These are phyloP conservation scores for Hylaeus anthracinus DNA, from an alignment of 1,140 invertebrate species.

Conservation along the genomic window DNA sequence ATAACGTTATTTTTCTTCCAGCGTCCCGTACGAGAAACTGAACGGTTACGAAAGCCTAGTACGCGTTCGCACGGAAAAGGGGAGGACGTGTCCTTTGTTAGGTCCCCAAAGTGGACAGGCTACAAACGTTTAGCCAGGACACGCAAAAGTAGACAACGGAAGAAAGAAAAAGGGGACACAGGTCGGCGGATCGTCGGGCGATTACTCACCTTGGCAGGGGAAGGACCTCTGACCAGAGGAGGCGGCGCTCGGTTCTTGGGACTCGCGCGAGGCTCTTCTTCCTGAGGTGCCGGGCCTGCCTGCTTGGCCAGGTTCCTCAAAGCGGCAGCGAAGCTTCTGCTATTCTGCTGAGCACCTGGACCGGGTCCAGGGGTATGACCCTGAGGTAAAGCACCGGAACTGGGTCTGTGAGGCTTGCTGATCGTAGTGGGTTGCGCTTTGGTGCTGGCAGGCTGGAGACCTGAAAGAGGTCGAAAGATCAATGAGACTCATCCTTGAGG, in stretches of 20 bases:
- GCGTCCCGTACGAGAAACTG: not conserved
- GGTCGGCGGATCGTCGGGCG: not conserved
- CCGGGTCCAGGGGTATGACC: constrained; percentile 81
- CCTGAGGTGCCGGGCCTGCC: constrained; percentile 83
- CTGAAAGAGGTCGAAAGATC: constrained; percentile 66
- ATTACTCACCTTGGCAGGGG: constrained; percentile 77
- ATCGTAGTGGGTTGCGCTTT: constrained; percentile 76
- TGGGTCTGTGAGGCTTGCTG: constrained; percentile 78
- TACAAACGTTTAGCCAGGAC: not conserved
- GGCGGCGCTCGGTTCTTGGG: constrained; percentile 78
- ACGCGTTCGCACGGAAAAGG: not conserved
- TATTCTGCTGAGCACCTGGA: constrained; percentile 78
- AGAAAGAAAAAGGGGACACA: not conserved
- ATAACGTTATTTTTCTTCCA: not conserved
- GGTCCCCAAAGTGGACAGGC: constrained; percentile 12
- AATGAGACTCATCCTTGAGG: not conserved
- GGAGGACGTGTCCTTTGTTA: constrained; percentile 16
- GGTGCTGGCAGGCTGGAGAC: constrained; percentile 76
- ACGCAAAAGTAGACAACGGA: not conserved
- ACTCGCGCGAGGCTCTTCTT: constrained; percentile 77
- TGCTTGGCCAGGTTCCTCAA: constrained; percentile 91
- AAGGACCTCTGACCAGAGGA: constrained; percentile 77
- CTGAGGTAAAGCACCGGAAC: constrained; percentile 77
- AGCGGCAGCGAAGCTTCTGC: constrained; percentile 87
- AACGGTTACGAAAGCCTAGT: not conserved